Conservation (phyloP, 2,888 invertebrate species). For the Plusia festucae region DNA sequence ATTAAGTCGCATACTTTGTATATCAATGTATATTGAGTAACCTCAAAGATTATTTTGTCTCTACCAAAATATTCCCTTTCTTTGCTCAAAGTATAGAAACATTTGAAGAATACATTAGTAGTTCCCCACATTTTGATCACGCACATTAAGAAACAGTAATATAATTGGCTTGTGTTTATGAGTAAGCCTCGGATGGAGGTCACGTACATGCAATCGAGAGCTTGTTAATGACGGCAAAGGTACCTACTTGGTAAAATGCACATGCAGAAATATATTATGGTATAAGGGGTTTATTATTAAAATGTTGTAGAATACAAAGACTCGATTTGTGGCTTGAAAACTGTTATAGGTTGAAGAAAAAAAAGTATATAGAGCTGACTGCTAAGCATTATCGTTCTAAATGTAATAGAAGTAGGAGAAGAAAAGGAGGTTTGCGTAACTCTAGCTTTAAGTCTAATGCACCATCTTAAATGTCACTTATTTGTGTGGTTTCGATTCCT, state of each 20-base stretch:
- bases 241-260: slow-evolving; percentile 40
- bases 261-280: slow-evolving; percentile 19
- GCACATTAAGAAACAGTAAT: slow-evolving; percentile 33
- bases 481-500: too few relatives aligned
- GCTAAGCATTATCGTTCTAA: too few relatives aligned
- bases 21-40: too few relatives aligned
- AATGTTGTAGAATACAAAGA: too few relatives aligned
- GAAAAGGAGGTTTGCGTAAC: too few relatives aligned
- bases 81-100: background rate
- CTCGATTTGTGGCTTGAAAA: too few relatives aligned
- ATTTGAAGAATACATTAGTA: background rate
- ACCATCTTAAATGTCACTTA: too few relatives aligned
- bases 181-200: slow-evolving; percentile 47
- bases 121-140: slow-evolving; percentile 18
- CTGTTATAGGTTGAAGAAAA: too few relatives aligned
- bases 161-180: slow-evolving; percentile 44
- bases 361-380: background rate
- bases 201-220: slow-evolving; percentile 49
- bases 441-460: too few relatives aligned
- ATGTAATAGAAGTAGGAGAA: too few relatives aligned
- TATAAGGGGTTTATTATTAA: slow-evolving; percentile 5
- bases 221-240: slow-evolving; percentile 40
- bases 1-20: too few relatives aligned
- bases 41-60: background rate
- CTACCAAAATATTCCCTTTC: background rate